Evolutionary conservation across 2,113 vertebrate genomes (phyloP).

Genomic region (Onychostruthus taczanowskii): DNA sequence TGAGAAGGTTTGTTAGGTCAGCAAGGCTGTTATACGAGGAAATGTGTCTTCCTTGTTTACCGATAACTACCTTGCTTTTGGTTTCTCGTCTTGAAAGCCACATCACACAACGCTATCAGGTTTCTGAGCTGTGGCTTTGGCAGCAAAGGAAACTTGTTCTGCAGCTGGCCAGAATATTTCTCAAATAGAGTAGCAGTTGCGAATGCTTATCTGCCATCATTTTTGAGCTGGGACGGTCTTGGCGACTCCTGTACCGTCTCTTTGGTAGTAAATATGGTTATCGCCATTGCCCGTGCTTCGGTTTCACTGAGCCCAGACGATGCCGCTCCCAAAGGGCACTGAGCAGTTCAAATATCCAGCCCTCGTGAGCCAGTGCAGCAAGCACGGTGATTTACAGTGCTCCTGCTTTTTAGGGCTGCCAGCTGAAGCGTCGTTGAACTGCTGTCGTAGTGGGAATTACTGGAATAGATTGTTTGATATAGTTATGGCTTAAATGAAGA

Average conservation of each 20-base stretch:
- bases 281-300: neutral
- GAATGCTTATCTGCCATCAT: neutral
- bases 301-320: neutral
- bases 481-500: neutral
- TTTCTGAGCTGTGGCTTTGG: neutral
- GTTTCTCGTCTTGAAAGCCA: neutral
- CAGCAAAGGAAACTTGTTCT: neutral
- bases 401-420: neutral
- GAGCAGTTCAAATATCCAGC: neutral
- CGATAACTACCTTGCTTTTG: neutral
- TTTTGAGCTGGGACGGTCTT: neutral
- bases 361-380: accelerated
- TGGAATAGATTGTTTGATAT: neutral
- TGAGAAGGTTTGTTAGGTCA: neutral
- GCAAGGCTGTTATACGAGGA: neutral
- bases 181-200: neutral
- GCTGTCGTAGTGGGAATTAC: neutral
- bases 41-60: neutral
- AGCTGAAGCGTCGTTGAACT: neutral
- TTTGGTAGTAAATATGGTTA: neutral
- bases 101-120: neutral
- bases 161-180: neutral
- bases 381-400: neutral
- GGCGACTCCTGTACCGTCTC: neutral
- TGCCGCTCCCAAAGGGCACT: neutral